These are phyloP conservation scores for Carettochelys insculpta DNA, from an alignment of 2,113 vertebrate genomes.

Conservation along the genomic window DNA sequence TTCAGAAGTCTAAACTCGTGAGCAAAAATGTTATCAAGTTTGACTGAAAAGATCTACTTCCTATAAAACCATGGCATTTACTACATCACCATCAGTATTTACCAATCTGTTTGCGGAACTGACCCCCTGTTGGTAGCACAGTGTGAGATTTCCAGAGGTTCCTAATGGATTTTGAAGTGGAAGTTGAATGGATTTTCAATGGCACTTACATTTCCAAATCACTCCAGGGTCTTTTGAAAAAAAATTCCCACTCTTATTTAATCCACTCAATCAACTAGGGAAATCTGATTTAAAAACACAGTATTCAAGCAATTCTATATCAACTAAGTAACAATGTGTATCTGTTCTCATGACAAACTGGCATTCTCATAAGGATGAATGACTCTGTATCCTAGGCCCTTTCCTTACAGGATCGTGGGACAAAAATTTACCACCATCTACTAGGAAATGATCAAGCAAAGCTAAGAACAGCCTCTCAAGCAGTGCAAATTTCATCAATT, in stretches of 20 bases:
- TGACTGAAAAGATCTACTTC: neutral
- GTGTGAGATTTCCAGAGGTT: neutral
- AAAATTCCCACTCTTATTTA: neutral
- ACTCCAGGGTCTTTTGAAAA: neutral
- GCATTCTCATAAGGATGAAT: constrained; percentile 55
- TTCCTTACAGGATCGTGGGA: constrained; percentile 64
- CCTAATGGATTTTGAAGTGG: neutral
- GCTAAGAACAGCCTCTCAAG: constrained; percentile 49
- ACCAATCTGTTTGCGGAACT: neutral
- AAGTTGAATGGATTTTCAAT: neutral
- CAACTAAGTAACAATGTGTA: constrained; percentile 50
- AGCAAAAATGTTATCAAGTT: neutral
- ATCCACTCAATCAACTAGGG: constrained; percentile 5
- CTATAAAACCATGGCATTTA: neutral
- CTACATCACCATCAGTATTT: neutral
- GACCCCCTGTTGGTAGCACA: neutral
- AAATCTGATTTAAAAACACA: constrained; percentile 1
- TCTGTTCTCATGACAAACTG: constrained; percentile 37
- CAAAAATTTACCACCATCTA: constrained; percentile 60
- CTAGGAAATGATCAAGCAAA: constrained; percentile 64
- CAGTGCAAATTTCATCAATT: constrained; percentile 65
- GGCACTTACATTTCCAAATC: neutral
- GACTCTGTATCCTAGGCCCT: constrained; percentile 16
- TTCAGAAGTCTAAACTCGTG: neutral
- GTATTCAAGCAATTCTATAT: constrained; percentile 44